Evolutionary conservation across 2,888 invertebrate species (phyloP), one percentile per base, ranked within the genome.

Genomic region (Osmoderma eremita): DNA sequence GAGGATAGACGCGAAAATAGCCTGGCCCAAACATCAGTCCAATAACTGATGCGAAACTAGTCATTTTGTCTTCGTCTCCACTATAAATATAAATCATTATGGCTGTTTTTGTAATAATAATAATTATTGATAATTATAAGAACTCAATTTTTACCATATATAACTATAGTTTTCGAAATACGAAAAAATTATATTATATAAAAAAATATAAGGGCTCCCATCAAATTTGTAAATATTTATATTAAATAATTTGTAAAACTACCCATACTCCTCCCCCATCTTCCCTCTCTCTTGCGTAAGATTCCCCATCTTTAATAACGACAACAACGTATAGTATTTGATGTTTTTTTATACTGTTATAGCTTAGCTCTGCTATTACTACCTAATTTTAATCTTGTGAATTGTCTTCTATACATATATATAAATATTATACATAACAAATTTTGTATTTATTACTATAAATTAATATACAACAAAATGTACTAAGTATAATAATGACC

Each of bases 1-100:
- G 83, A 87, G 97, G 70, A 93, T 94, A 81, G 97, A 97, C 79
- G 97, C 97, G 24, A 97, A 97, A 84, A 97, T 98, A 74, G 97
- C 97, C 67, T 98, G 97, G 97, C 97, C 97, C 65, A 88, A 88
- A 72, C 87, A 87, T 71, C 76, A 77, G 77, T 63, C 65, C 13
- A 39, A 15, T 15, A 62, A 67, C 76, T 74, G 76, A 78, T 73
- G 69, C 71, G 30, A 69, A 61, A 61, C 76, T 76, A 76, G 76
- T 76, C 76, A 76, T 69, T n/a, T 74, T 17, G 49, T 71, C 68
- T 68, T 70, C 41, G 24, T 58, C 12, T 45, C 45, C 30, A 45
- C 13, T 61, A 61, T 45, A 38, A 38, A 53, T 53, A 61, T 30
- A 65, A 69, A 71, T 70, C 69, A 69, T 69, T 72, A 70, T 70